Evolutionary conservation across 2,113 vertebrate species (phyloP), one percentile per base, ranked within the genome.

Genomic region (Piprites chloris): DNA sequence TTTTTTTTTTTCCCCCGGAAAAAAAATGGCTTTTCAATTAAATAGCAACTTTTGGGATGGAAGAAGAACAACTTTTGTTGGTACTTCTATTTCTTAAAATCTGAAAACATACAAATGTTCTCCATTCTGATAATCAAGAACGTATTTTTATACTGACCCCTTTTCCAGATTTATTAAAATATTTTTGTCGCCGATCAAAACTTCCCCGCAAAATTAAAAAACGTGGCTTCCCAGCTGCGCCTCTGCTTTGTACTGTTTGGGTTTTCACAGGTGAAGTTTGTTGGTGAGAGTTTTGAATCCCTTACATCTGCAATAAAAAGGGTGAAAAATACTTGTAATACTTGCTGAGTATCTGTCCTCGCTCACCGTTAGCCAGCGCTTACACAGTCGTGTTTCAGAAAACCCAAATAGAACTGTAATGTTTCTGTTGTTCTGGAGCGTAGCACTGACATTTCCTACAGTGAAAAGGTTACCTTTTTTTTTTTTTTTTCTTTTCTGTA

Each of bases 21-120:
- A 87, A 59, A 87, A 76, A 81, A 67, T 83, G n/a, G 19, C 17
- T 94, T 87, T 95, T 93, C 68, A 72, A 11, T 94, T 84, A 81
- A 81, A 78, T 37, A 49, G 30, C 12, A 21, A 24, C 18, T 83
- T 90, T 41, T 23, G 66, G n/a, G 49, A 27, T 69, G 27, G 79
- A 82, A 62, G 71, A 87, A 59, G n/a, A 85, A 74, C 32, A 83
- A 59, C 12, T 90, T 86, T 13, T 47, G 30, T 84, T 90, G 15
- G 42, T 52, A 30, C 17, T 35, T 61, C 49, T 65, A 28, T 78
- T 69, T 92, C 61, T 87, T 58, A 61, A 90, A 94, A 78, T 77
- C 32, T 71, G 41, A 81, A 96, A 92, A 71, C 24, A 27, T 74
- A 27, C 28, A 42, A 88, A 47, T 65, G 22, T 81, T 85, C 47